Evolutionary conservation across 2,797 vertebrate species (phyloP).

Genomic region (Sebastolobus alascanus): DNA sequence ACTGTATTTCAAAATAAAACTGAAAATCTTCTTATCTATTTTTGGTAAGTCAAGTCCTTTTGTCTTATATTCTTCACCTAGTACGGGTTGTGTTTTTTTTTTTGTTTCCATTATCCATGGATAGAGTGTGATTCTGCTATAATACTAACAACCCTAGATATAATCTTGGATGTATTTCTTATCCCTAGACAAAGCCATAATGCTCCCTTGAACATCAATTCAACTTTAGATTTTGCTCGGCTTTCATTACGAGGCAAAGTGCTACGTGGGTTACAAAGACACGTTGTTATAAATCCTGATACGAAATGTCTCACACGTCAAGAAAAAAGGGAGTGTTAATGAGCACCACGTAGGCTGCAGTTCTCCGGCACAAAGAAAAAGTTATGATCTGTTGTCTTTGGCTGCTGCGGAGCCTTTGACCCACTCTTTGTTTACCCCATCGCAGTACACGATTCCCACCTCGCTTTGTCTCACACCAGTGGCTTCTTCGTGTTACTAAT

Average conservation of each 20-base stretch:
- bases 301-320: constrained; percentile 48
- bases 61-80: constrained; percentile 16
- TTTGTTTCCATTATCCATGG: constrained; percentile 28
- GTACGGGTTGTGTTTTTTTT: background rate
- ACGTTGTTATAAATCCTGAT: constrained; percentile 32
- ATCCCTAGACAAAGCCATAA: constrained; percentile 25
- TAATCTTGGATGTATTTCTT: constrained; percentile 47
- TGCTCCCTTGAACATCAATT: constrained; percentile 56
- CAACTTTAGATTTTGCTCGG: constrained; percentile 32
- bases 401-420: constrained; percentile 72
- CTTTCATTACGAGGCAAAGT: constrained; percentile 49
- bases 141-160: constrained; percentile 45
- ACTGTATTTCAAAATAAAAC: constrained; percentile 13
- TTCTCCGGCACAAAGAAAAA: constrained; percentile 51
- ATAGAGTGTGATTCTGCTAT: constrained; percentile 15
- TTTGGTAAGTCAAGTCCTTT: constrained; percentile 6
- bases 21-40: constrained; percentile 24
- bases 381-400: constrained; percentile 67
- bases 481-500: constrained; percentile 75
- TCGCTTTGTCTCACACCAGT: constrained; percentile 73
- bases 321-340: constrained; percentile 69
- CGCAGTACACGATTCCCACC: constrained; percentile 64
- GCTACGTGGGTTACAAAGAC: constrained; percentile 30
- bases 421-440: constrained; percentile 80
- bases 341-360: constrained; percentile 54